Evolutionary conservation across 2,797 vertebrate species (phyloP).

Genomic region (Argya squamiceps): DNA sequence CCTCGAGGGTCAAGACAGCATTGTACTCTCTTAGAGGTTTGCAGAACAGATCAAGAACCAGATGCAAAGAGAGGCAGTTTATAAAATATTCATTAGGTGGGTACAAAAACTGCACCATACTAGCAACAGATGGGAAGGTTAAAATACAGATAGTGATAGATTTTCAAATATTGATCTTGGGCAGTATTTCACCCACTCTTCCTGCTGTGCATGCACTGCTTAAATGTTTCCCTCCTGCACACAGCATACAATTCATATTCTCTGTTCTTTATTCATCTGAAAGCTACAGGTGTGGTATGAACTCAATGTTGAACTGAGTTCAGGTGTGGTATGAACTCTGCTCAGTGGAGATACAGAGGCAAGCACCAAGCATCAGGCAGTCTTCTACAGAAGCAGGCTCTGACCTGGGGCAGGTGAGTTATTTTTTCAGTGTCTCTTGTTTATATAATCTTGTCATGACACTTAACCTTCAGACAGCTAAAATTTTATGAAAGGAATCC

Average conservation of each 20-base stretch:
- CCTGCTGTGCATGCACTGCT: neutral
- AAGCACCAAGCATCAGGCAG: neutral
- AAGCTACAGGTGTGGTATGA: neutral
- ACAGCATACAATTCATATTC: neutral
- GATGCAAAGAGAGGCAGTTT: neutral
- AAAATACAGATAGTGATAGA: neutral
- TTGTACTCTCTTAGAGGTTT: too few species aligned
- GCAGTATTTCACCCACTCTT: neutral
- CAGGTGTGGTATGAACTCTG: neutral
- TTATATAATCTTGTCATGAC: neutral
- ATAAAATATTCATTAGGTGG: neutral
- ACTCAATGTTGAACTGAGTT: neutral
- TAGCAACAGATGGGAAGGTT: neutral
- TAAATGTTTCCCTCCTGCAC: neutral
- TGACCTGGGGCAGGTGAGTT: neutral
- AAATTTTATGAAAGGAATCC: neutral
- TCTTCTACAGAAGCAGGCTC: neutral
- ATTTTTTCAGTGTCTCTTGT: neutral
- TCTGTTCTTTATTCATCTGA: neutral
- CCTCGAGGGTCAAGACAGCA: accelerated
- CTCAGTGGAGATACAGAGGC: neutral
- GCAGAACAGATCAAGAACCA: neutral
- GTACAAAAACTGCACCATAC: neutral
- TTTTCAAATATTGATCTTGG: neutral
- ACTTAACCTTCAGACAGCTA: neutral